Percentiles rank a stretch among this genome's conserved stretches.
Evolutionary conservation across 2,888 invertebrate genomes (phyloP).

Genomic region (Oscheius sp.): DNA sequence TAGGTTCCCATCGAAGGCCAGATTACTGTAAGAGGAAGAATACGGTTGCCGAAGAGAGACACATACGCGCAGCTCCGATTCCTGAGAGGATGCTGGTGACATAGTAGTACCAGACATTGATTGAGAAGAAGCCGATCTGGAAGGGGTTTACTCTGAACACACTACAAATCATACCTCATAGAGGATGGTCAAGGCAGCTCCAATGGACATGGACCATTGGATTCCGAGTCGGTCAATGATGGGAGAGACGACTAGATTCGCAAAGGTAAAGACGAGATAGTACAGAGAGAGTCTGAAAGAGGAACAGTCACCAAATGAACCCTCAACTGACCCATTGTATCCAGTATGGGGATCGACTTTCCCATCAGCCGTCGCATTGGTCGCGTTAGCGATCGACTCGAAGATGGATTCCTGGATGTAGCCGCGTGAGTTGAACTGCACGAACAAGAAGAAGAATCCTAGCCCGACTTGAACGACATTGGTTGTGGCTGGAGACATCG

Average conservation of each 20-base stretch:
- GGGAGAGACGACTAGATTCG: conserved; percentile 32
- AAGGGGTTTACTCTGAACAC: not conserved
- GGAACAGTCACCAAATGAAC: not conserved
- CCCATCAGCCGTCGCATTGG: not conserved
- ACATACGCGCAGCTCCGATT: conserved; percentile 70
- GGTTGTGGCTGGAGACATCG: conserved; percentile 21
- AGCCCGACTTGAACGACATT: conserved; percentile 38
- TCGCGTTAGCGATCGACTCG: conserved; percentile 1
- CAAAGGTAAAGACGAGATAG: conserved; percentile 34
- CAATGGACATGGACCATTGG: conserved; percentile 30
- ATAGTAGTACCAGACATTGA: conserved; percentile 58
- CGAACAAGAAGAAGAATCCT: conserved; percentile 37
- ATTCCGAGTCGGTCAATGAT: conserved; percentile 33
- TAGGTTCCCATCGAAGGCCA: conserved; percentile 63
- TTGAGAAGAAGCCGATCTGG: conserved; percentile 54
- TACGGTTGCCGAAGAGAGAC: not conserved
- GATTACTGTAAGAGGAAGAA: conserved; percentile 41
- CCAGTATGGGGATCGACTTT: conserved; percentile 33
- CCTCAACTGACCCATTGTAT: conserved; percentile 29
- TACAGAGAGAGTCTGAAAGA: conserved; percentile 31
- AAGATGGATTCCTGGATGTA: conserved; percentile 37
- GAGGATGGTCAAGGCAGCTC: conserved; percentile 30
- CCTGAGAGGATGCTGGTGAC: conserved; percentile 57
- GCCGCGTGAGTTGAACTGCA: conserved; percentile 29
- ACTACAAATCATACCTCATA: conserved; percentile 20